A percentile compares a stretch with the other conserved stretches of the same genome.
Evolutionary conservation across 2,113 vertebrate species (phyloP).

Genomic region (Trogon melanurus): DNA sequence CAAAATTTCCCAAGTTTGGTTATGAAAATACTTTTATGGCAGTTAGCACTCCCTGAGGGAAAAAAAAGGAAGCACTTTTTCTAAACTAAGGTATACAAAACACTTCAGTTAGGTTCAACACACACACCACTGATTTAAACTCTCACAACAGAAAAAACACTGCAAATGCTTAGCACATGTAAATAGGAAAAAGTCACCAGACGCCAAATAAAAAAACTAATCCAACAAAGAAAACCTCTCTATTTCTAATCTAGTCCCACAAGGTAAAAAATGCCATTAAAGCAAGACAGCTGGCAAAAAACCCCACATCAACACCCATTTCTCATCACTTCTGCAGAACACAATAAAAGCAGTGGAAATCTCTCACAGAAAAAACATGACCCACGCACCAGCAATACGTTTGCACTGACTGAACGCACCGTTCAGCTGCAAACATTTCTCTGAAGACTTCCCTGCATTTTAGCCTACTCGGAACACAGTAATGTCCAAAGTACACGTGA

Average conservation of each 20-base stretch:
- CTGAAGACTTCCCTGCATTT: neutral
- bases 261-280: neutral
- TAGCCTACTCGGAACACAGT: neutral
- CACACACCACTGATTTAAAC: neutral
- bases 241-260: neutral
- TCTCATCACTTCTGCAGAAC: neutral
- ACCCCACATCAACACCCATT: neutral
- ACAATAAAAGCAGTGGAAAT: neutral
- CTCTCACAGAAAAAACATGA: neutral
- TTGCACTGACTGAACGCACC: neutral
- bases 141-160: neutral
- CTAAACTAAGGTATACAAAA: neutral
- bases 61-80: neutral
- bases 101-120: neutral
- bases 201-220: neutral
- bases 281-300: neutral
- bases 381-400: neutral
- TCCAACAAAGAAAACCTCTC: too few species aligned
- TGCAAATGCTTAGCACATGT: neutral
- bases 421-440: neutral
- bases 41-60: neutral
- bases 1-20: neutral
- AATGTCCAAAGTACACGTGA: neutral
- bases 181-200: neutral
- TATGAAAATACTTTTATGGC: neutral